Conservation (phyloP, 2,888 invertebrate species). For the Drosophila aldrichi region DNA sequence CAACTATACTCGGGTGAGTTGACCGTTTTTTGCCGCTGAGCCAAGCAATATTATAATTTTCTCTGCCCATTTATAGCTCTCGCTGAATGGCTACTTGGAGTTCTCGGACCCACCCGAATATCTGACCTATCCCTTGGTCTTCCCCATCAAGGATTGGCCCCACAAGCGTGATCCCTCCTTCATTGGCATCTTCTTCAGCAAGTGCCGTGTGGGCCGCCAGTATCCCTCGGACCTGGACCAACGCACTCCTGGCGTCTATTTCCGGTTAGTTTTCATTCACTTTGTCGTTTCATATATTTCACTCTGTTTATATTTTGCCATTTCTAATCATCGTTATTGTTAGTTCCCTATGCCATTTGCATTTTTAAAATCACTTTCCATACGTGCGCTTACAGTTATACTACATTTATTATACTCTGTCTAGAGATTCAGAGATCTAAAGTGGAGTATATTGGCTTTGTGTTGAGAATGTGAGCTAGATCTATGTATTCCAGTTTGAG, state of each 20-base stretch:
- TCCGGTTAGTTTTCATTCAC: constrained; percentile 86
- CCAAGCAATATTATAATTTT: not conserved
- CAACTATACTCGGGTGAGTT: constrained; percentile 95
- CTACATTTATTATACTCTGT: constrained; percentile 10
- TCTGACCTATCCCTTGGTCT: constrained; percentile 93
- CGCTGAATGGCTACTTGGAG: constrained; percentile 93
- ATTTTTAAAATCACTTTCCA: constrained; percentile 53
- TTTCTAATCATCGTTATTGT: constrained; percentile 51
- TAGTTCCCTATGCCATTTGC: constrained; percentile 49
- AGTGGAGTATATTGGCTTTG: not conserved
- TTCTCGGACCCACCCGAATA: constrained; percentile 96
- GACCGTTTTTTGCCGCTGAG: not conserved
- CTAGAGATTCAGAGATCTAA: too few species aligned
- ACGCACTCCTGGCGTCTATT: constrained; percentile 93
- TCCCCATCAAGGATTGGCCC: constrained; percentile 95
- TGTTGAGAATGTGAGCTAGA: not conserved
- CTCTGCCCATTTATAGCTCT: constrained; percentile 87
- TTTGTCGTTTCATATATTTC: not conserved
- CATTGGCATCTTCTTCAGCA: constrained; percentile 97
- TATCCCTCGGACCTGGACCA: constrained; percentile 91
- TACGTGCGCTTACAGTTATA: not conserved
- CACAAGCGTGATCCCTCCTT: constrained; percentile 94
- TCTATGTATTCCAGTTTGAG: too few species aligned
- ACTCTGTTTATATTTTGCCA: constrained; percentile 24
- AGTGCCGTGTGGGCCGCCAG: constrained; percentile 92